These are phyloP conservation scores for Microdon myrmicae DNA, from an alignment of 2,888 invertebrate species.

Conservation along the genomic window DNA sequence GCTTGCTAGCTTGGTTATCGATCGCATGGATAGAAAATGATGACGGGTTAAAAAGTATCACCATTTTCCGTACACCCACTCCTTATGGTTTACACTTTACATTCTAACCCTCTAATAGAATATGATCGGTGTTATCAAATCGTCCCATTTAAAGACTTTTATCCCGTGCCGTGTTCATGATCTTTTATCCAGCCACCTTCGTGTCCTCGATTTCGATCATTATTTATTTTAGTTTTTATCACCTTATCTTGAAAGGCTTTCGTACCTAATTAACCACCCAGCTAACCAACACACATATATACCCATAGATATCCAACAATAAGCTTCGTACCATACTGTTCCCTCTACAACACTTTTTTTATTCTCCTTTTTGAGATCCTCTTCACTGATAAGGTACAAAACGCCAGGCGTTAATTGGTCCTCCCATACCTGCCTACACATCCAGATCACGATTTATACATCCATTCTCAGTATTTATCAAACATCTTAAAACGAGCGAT, in stretches of 20 bases:
- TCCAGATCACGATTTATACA: slow-evolving; percentile 42
- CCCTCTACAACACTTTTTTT: neutral
- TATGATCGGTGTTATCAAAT: too few relatives aligned
- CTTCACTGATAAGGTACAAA: slow-evolving; percentile 39
- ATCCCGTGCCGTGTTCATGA: too few relatives aligned
- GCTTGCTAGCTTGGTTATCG: too few relatives aligned
- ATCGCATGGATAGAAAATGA: too few relatives aligned
- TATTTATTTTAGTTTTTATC: too few relatives aligned
- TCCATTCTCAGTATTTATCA: slow-evolving; percentile 48
- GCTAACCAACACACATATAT: slow-evolving; percentile 9
- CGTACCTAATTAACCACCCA: slow-evolving; percentile 32
- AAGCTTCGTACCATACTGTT: slow-evolving; percentile 7
- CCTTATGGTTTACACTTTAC: too few relatives aligned
- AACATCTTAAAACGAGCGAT: slow-evolving; percentile 52
- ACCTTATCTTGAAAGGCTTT: slow-evolving; percentile 21
- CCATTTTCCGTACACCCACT: too few relatives aligned
- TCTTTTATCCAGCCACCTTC: too few relatives aligned
- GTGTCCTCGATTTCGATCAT: too few relatives aligned
- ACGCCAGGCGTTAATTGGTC: slow-evolving; percentile 52
- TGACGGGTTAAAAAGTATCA: too few relatives aligned
- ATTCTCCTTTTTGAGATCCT: slow-evolving; percentile 25
- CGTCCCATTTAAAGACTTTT: too few relatives aligned
- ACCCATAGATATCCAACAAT: slow-evolving; percentile 20
- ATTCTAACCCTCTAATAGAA: too few relatives aligned
- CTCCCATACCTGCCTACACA: slow-evolving; percentile 40